Evolutionary conservation across 2,113 vertebrate genomes (phyloP), one percentile per base, ranked within the genome.

Genomic region (Hydrolagus affinis): DNA sequence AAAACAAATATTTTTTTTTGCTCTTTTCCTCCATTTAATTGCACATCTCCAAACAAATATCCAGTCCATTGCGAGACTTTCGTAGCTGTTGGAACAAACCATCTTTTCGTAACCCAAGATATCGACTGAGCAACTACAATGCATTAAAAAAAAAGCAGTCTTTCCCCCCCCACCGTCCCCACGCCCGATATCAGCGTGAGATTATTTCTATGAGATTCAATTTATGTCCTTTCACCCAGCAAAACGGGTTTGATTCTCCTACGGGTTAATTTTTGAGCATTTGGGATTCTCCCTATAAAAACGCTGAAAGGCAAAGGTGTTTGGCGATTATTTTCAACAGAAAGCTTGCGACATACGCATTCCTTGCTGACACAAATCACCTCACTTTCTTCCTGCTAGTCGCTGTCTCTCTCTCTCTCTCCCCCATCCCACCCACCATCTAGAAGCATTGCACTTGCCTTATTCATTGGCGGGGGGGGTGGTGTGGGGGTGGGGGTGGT

Each of bases 1-100:
- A 87, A 90, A 90, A 89, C 86, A 87, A 89, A 83, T 17, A 32
- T 10, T n/a, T n/a, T n/a, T n/a, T n/a, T n/a, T n/a, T 19, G 73
- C 19, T 75, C 19, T 80, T 64, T 62, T 78, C 21, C 66, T 66
- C 44, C 44, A 44, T 44, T 68, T 15, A 83, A 83, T 32, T 83
- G 78, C 78, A 83, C 78, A 68, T 75, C 32, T 56, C 73, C 32
- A 75, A 75, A 83, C 56, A 83, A 77, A 83, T 32, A 60, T 25
- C 77, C 57, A 10, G 77, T 60, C 25, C 77, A 83, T 68, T 28
- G 66, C 21, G 59, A 60, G 77, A 15, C 23, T 7, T 17, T 64
- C 2, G 15, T 66, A 64, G 62, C 77, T 25, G 44, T 44, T 83
- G 25, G n/a, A 28, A 83, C 28, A 12, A 66, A 6, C 15, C 14